A percentile compares a stretch with the other conserved stretches of the same genome.
phyloP scores from a whole-genome alignment of 2,888 invertebrate species.

The Orchesellides sinensis region DNA sequence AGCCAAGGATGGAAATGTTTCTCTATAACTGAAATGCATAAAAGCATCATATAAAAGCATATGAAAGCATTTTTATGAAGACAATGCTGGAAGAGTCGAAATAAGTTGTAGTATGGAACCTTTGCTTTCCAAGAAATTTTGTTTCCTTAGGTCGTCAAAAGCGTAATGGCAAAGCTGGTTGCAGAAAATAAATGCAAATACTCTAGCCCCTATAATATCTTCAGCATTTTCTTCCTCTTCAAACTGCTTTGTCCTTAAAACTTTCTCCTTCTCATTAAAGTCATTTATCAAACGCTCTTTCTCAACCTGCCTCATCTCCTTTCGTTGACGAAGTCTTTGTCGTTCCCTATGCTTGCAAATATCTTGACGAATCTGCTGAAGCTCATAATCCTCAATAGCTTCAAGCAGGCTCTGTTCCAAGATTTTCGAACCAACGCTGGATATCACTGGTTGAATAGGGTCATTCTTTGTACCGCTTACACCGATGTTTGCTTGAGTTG shows the following conservation, averaged over 20 bases:
- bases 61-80: too few relatives aligned
- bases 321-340: not conserved
- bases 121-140: not conserved
- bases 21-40: not conserved
- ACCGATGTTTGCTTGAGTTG: slow-evolving; percentile 14
- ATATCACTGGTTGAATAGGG: not conserved
- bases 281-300: not conserved
- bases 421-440: slow-evolving; percentile 7
- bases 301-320: not conserved
- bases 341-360: not conserved
- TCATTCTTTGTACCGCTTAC: slow-evolving; percentile 3
- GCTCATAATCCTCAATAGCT: slow-evolving; percentile 29
- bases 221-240: slow-evolving; percentile 1
- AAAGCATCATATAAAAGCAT: not conserved
- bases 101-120: too few relatives aligned
- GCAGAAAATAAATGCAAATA: not conserved
- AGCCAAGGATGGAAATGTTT: slow-evolving; percentile 1
- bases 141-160: not conserved
- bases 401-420: slow-evolving; percentile 34
- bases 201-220: not conserved
- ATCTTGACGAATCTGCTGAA: not conserved
- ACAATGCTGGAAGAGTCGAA: too few relatives aligned
- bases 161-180: not conserved
- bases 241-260: not conserved
- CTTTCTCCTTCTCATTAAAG: not conserved